Conservation (phyloP, 1,140 invertebrate genomes). For the Varroa destructor region DNA sequence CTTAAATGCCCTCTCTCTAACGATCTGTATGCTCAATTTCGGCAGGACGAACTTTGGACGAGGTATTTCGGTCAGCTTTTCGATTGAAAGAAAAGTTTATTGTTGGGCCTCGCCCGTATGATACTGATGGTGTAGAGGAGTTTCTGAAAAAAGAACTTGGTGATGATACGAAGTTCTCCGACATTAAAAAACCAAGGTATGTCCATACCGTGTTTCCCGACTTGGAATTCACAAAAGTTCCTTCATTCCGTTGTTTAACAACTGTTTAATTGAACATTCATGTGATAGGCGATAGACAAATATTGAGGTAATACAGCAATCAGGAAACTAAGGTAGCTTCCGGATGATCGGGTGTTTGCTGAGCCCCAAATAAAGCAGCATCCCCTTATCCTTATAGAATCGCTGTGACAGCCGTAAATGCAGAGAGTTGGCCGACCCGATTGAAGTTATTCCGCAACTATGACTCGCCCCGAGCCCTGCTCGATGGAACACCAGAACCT, state of each 20-base stretch:
- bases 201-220: not conserved
- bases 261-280: no score
- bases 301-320: no score
- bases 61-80: conserved; percentile 1
- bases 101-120: conserved; percentile 3
- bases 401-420: conserved; percentile 22
- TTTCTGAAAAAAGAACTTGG: not conserved
- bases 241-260: no score
- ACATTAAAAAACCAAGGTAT: conserved; percentile 18
- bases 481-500: conserved; percentile 11
- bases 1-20: no score
- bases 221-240: no score
- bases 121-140: conserved; percentile 10
- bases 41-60: not conserved
- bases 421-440: conserved; percentile 11
- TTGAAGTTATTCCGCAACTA: conserved; percentile 26
- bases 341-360: no score
- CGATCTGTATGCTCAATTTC: no score
- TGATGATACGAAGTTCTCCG: conserved; percentile 16
- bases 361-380: no score
- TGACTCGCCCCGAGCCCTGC: conserved; percentile 3
- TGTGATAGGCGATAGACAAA: no score
- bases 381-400: not conserved
- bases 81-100: conserved; percentile 18
- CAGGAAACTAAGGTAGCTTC: no score